phyloP scores from a whole-genome alignment of 2,888 invertebrate species.

The Diplazon laetatorius region DNA sequence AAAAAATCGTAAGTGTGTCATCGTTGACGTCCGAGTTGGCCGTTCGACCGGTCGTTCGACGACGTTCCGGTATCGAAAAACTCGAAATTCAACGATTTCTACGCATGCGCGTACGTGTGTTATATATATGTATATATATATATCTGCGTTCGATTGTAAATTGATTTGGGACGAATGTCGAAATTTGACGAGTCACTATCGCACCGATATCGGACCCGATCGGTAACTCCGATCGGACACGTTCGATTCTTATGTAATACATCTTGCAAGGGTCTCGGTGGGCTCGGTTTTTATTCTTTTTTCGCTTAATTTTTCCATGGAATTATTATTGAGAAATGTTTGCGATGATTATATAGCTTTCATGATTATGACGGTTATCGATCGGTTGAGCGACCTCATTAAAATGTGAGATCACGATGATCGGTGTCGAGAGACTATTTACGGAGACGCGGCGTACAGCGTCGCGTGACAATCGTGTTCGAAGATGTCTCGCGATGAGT shows the following conservation, averaged over 20 bases:
- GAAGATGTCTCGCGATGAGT: neutral
- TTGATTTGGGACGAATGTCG: no score
- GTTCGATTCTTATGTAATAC: no score
- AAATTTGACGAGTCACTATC: no score
- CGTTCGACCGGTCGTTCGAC: slow-evolving; percentile 56
- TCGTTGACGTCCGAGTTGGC: slow-evolving; percentile 70
- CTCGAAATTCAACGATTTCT: slow-evolving; percentile 52
- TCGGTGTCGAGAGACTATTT: neutral
- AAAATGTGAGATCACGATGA: slow-evolving; percentile 6
- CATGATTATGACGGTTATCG: no score
- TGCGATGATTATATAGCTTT: neutral
- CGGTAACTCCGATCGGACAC: no score
- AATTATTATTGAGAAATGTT: neutral
- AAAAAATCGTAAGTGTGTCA: slow-evolving; percentile 71
- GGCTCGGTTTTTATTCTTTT: no score
- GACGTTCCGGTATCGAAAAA: slow-evolving; percentile 65
- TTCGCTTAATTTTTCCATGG: no score
- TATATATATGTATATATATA: no score
- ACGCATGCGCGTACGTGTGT: neutral
- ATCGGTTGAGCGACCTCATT: slow-evolving; percentile 1
- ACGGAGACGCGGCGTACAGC: neutral
- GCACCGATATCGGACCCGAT: no score
- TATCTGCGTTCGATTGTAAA: no score
- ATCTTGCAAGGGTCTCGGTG: no score
- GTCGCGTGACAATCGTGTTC: neutral